These are phyloP conservation scores for Tokudaia tokunoshimensis DNA, from an alignment of 2,797 vertebrate genomes.

Conservation along the genomic window DNA sequence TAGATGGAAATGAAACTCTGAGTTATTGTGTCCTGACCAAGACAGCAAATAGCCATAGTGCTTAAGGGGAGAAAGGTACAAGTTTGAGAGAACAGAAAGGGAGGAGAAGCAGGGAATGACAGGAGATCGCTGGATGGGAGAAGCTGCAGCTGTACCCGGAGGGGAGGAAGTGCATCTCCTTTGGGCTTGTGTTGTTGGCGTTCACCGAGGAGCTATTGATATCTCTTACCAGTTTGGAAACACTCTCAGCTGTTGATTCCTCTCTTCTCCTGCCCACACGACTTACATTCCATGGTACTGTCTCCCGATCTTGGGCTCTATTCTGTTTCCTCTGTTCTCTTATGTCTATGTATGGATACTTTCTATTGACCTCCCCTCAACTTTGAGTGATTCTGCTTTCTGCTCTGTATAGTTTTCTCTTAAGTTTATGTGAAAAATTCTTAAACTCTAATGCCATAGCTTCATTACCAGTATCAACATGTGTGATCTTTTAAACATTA, in stretches of 20 bases:
- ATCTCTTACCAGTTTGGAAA: background rate
- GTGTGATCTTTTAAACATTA: constrained; percentile 21
- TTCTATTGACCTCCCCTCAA: background rate
- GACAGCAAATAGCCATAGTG: constrained; percentile 22
- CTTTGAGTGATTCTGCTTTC: background rate
- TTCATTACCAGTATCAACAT: constrained; percentile 6
- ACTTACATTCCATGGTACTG: background rate
- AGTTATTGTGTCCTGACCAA: constrained; percentile 40
- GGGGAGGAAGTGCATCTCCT: background rate
- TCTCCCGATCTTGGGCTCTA: background rate
- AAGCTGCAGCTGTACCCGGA: background rate
- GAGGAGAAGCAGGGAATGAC: background rate
- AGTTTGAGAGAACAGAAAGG: background rate
- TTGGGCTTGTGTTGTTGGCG: background rate
- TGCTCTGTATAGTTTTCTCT: background rate
- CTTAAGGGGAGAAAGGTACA: background rate
- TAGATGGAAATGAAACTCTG: constrained; percentile 67
- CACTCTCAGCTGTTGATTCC: background rate
- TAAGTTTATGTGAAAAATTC: background rate
- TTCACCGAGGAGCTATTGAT: background rate
- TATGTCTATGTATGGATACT: background rate
- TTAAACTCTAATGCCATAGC: background rate
- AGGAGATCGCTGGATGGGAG: background rate
- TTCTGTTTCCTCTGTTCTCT: background rate
- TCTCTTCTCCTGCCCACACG: background rate